These are phyloP conservation scores for Agonum fuliginosum DNA, from an alignment of 2,888 invertebrate genomes.

Conservation along the genomic window DNA sequence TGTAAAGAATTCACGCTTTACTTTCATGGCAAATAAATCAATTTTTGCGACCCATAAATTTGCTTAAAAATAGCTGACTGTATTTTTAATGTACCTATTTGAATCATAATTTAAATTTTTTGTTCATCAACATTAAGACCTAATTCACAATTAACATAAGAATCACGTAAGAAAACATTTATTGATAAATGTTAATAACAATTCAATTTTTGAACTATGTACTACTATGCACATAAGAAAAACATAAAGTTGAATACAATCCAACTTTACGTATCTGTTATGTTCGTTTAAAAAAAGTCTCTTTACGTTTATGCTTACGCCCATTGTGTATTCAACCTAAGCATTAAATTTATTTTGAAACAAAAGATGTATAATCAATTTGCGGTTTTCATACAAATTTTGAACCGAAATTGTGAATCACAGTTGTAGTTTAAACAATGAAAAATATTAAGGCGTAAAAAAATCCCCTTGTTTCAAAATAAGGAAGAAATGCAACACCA, in stretches of 20 bases:
- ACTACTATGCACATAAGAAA: too few species aligned
- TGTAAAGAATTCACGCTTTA: neutral
- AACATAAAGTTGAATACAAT: too few species aligned
- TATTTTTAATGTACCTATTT: too few species aligned
- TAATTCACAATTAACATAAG: neutral
- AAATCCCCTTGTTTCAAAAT: constrained; percentile 29
- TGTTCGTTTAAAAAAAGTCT: too few species aligned
- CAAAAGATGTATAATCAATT: constrained; percentile 10
- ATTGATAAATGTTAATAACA: neutral
- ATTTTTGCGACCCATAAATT: neutral
- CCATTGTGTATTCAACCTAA: too few species aligned
- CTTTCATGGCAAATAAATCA: too few species aligned
- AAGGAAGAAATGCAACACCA: constrained; percentile 47
- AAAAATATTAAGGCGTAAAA: neutral
- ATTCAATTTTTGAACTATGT: neutral
- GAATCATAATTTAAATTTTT: neutral
- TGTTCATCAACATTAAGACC: neutral
- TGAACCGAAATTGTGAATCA: neutral
- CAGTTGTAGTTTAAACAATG: neutral
- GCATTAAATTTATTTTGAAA: neutral
- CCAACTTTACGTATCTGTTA: too few species aligned
- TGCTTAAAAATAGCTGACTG: neutral
- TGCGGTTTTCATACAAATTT: constrained; percentile 9
- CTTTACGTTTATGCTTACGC: too few species aligned
- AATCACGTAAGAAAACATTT: too few species aligned